Conservation (phyloP, 2,888 invertebrate species). For the Halictus quadricinctus region DNA sequence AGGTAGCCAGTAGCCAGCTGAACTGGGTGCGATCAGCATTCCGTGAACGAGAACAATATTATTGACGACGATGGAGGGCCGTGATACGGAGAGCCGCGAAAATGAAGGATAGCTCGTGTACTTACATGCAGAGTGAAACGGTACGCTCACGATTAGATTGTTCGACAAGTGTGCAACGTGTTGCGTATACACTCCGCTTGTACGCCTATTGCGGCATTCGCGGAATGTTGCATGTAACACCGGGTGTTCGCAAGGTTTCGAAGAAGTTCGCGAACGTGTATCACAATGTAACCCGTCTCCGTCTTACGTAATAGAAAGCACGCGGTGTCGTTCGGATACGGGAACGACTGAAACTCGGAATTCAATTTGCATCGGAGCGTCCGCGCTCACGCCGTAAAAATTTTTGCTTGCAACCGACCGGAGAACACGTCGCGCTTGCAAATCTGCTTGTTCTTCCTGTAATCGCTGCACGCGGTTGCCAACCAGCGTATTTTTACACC, state of each 20-base stretch:
- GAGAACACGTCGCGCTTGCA: slow-evolving; percentile 15
- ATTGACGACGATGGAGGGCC: not conserved
- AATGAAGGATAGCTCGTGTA: slow-evolving; percentile 50
- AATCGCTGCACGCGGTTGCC: not conserved
- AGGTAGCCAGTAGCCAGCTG: not conserved
- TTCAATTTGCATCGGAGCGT: slow-evolving; percentile 15
- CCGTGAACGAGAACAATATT: not conserved
- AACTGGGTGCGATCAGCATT: not conserved
- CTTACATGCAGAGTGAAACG: slow-evolving; percentile 44
- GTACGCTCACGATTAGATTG: slow-evolving; percentile 55
- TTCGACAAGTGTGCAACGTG: slow-evolving; percentile 27
- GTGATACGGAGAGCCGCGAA: slow-evolving; percentile 47
- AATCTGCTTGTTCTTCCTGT: slow-evolving; percentile 40
- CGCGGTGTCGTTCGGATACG: slow-evolving; percentile 12
- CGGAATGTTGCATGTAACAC: slow-evolving; percentile 56
- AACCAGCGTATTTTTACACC: not conserved
- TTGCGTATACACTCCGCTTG: slow-evolving; percentile 44
- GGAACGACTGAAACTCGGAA: not conserved
- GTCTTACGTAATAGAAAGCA: slow-evolving; percentile 38
- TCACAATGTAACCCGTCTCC: slow-evolving; percentile 40
- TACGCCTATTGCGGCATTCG: slow-evolving; percentile 40
- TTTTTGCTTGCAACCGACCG: not conserved
- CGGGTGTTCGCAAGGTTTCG: slow-evolving; percentile 53
- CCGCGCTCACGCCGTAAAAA: not conserved
- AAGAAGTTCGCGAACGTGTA: slow-evolving; percentile 41